Percentiles rank a stretch among this genome's conserved stretches.
Conservation (phyloP, 2,888 invertebrate species). For the Euclidia mi region DNA sequence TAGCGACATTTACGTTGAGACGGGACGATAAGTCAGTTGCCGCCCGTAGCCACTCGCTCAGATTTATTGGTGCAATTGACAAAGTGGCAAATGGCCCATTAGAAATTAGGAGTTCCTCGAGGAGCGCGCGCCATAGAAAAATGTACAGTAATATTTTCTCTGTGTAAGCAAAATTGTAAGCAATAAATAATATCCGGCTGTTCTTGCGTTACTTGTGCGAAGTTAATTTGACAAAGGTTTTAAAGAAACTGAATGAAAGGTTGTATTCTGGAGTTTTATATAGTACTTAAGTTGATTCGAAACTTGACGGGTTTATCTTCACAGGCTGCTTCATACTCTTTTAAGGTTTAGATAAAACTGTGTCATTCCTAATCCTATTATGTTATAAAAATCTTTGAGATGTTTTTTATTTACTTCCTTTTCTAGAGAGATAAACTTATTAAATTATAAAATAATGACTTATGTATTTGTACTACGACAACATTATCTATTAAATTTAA, state of each 20-base stretch:
- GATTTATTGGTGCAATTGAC: conserved; percentile 90
- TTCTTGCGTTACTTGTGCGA: conserved; percentile 52
- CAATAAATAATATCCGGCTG: conserved; percentile 81
- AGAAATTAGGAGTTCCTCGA: conserved; percentile 87
- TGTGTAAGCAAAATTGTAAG: conserved; percentile 85
- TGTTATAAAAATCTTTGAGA: too few species aligned
- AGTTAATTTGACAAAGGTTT: conserved; percentile 55
- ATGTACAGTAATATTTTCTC: conserved; percentile 85
- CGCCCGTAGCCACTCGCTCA: conserved; percentile 72
- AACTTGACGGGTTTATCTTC: conserved; percentile 23
- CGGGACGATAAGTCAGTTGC: conserved; percentile 81
- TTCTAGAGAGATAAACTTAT: too few species aligned
- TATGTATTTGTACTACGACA: too few species aligned
- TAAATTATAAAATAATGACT: too few species aligned
- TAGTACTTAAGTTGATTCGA: conserved; percentile 23
- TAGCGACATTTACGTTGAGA: conserved; percentile 80
- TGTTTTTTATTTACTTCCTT: too few species aligned
- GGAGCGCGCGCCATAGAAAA: conserved; percentile 77
- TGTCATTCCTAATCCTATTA: background rate
- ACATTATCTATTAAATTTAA: conserved; percentile 17
- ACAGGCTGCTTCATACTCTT: conserved; percentile 16
- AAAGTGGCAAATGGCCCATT: conserved; percentile 90
- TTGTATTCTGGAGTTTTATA: conserved; percentile 25
- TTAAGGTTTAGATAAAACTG: conserved; percentile 25
- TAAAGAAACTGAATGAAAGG: conserved; percentile 37